A percentile compares a stretch with the other conserved stretches of the same genome.
Conservation (phyloP, 2,888 invertebrate species). For the Serrognathus titanus region DNA sequence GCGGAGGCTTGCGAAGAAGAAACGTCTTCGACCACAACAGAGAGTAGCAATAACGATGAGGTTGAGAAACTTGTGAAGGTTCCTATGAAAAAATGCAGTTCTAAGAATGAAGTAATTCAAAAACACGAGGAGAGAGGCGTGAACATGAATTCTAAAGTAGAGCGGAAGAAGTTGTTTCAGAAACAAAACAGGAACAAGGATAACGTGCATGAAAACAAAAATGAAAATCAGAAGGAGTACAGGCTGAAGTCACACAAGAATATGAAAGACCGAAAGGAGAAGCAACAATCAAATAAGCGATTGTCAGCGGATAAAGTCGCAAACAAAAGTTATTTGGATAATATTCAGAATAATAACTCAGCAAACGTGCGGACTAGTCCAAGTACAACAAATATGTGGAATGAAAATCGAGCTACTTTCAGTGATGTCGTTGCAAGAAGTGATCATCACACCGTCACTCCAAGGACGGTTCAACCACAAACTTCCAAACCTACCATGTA, state of each 20-base stretch:
- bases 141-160: conserved; percentile 8
- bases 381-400: conserved; percentile 49
- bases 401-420: conserved; percentile 56
- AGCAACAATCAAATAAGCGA: conserved; percentile 22
- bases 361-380: conserved; percentile 29
- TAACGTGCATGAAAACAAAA: conserved; percentile 13
- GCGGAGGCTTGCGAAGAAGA: conserved; percentile 57
- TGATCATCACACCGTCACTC: conserved; percentile 37
- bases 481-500: conserved; percentile 43
- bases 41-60: conserved; percentile 64
- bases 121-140: conserved; percentile 8
- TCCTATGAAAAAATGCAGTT: conserved; percentile 17
- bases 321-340: background rate
- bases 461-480: conserved; percentile 24
- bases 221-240: conserved; percentile 21
- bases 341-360: conserved; percentile 14
- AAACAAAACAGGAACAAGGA: conserved; percentile 18
- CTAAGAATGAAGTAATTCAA: conserved; percentile 10
- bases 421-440: conserved; percentile 59
- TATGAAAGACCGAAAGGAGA: conserved; percentile 38
- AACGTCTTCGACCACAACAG: conserved; percentile 68
- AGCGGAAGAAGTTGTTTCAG: conserved; percentile 10
- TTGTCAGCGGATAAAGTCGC: background rate
- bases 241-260: conserved; percentile 29
- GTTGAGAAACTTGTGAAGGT: conserved; percentile 18